Percentiles rank a stretch among this genome's conserved stretches.
phyloP scores from a whole-genome alignment of 2,888 invertebrate species.

The Cerceris ruficornis region DNA sequence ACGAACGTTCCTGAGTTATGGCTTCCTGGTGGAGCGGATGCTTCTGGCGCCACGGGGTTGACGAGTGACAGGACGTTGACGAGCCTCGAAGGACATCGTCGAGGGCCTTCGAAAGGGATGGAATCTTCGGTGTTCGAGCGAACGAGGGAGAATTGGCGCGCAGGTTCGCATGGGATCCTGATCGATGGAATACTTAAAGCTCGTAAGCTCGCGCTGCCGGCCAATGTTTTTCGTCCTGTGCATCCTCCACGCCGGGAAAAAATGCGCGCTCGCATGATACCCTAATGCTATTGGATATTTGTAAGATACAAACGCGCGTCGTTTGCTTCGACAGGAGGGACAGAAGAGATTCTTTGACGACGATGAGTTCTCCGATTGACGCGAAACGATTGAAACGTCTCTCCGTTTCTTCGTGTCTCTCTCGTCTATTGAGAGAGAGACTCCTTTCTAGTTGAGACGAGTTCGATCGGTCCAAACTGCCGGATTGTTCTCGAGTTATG shows the following conservation, averaged over 20 bases:
- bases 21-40: slow-evolving; percentile 76
- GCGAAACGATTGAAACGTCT: background rate
- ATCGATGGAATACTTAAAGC: slow-evolving; percentile 66
- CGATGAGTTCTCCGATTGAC: background rate
- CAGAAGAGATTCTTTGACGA: background rate
- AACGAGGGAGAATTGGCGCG: no score
- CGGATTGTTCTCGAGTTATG: slow-evolving; percentile 32
- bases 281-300: slow-evolving; percentile 52
- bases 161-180: slow-evolving; percentile 64
- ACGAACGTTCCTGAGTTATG: slow-evolving; percentile 66
- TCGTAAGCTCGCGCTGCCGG: slow-evolving; percentile 49
- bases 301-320: slow-evolving; percentile 43
- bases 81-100: slow-evolving; percentile 9
- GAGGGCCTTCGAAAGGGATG: slow-evolving; percentile 6
- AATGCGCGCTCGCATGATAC: slow-evolving; percentile 56
- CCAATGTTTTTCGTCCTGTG: background rate
- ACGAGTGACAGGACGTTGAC: slow-evolving; percentile 73
- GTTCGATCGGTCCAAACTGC: background rate
- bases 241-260: slow-evolving; percentile 23
- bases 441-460: background rate
- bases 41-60: slow-evolving; percentile 78
- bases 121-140: background rate
- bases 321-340: background rate
- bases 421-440: no score
- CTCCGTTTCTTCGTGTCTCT: no score